Percentiles rank a stretch among this genome's conserved stretches.
phyloP scores from a whole-genome alignment of 2,797 vertebrate genomes.

The Diglossa cyanea region DNA sequence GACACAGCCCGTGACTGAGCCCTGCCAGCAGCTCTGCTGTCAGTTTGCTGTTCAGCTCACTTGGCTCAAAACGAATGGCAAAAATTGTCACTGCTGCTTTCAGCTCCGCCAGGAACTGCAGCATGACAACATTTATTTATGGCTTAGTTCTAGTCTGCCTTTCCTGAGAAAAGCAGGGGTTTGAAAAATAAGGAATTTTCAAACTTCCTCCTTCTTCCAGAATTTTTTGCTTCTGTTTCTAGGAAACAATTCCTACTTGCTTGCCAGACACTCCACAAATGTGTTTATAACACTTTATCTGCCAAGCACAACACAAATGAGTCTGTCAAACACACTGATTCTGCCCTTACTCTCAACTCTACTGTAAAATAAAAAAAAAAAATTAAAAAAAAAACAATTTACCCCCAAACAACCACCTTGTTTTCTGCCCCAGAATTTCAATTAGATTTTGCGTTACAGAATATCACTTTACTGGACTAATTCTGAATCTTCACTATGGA shows the following conservation, averaged over 20 bases:
- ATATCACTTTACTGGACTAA: background rate
- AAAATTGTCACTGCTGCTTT: background rate
- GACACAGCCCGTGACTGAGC: background rate
- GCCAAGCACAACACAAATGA: rapidly evolving
- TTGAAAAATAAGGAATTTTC: background rate
- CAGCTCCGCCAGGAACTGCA: background rate
- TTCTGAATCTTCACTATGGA: background rate
- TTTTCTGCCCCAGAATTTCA: background rate
- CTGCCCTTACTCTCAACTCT: background rate
- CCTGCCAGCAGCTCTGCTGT: rapidly evolving
- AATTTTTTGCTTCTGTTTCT: background rate
- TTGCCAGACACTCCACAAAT: background rate
- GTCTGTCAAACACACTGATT: background rate
- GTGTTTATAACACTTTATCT: background rate
- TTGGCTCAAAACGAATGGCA: background rate
- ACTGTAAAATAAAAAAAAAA: rapidly evolving
- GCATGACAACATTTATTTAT: background rate
- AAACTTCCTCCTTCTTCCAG: background rate
- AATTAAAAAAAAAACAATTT: background rate
- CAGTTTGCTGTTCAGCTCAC: background rate
- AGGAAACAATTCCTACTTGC: background rate
- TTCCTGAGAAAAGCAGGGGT: background rate
- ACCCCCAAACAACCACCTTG: background rate
- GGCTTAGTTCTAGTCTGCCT: background rate
- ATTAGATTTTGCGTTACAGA: background rate